Evolutionary conservation across 2,888 invertebrate species (phyloP), one percentile per base, ranked within the genome.

Genomic region (Eupelmus urozonus): DNA sequence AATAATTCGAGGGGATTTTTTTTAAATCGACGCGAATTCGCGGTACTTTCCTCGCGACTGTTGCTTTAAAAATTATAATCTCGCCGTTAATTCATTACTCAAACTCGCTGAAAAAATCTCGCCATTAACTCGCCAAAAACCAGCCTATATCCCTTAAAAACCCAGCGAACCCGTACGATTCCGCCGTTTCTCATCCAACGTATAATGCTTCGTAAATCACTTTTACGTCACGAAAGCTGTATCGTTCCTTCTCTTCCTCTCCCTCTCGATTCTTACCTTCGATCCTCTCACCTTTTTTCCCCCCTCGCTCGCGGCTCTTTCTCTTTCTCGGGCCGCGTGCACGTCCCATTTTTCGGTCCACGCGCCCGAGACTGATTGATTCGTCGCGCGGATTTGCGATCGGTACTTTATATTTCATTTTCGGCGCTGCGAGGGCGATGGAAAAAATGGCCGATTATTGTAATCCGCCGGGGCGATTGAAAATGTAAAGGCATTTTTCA

Each of bases 141-240:
- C 5, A 34, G 9, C 34, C 34, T n/a, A n/a, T n/a, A n/a, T n/a
- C 34, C 34, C 34, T 34, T 34, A 34, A 34, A 34, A 34, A 3
- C 34, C 9, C 34, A 5, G 9, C 9, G n/a, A 34, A 34, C 9
- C 34, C 9, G 34, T 34, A 34, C 3, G n/a, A 5, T 34, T 34
- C 9, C 34, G 9, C 4, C 13, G 13, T 45, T 45, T 45, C 9
- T 45, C 65, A 51, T 53, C 40, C 34, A 51, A 27, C 45, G 60
- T 60, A 71, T 71, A 71, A 71, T 71, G 18, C 60, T 51, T 71
- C 71, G 60, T 71, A 71, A 71, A 71, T 60, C 60, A 34, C 71
- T 60, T 45, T 59, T 49, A 49, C 5, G 20, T 3, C 20, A 16
- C 5, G 5, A 53, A 53, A 49, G 13, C 63, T 63, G 4, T 16